These are phyloP conservation scores for Clarias magur DNA, from an alignment of 2,113 vertebrate species.

Conservation along the genomic window DNA sequence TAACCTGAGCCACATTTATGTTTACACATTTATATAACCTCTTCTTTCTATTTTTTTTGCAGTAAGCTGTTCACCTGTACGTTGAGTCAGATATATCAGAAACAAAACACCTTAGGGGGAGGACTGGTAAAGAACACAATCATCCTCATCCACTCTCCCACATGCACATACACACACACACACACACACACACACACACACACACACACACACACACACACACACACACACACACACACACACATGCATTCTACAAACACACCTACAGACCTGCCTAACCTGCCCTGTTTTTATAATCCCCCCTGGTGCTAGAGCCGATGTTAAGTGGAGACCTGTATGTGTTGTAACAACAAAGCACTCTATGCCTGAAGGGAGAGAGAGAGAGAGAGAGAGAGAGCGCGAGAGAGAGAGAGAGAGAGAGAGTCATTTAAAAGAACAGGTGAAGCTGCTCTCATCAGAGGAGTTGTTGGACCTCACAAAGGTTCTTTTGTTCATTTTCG, in stretches of 20 bases:
- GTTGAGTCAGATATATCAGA: constrained; percentile 39
- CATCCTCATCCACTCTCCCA: constrained; percentile 6
- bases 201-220: constrained; percentile 5
- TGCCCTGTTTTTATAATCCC: constrained; percentile 57
- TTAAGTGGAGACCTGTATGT: constrained; percentile 59
- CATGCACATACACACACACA: no score
- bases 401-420: background rate
- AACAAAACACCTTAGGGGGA: constrained; percentile 41
- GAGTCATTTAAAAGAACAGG: constrained; percentile 48
- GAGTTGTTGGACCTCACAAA: constrained; percentile 52
- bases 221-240: background rate
- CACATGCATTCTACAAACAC: constrained; percentile 7
- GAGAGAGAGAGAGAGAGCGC: constrained; percentile 7
- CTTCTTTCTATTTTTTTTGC: background rate
- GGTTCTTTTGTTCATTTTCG: constrained; percentile 52
- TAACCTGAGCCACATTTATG: background rate
- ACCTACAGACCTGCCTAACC: constrained; percentile 55
- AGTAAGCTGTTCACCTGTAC: constrained; percentile 26
- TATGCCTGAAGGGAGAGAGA: constrained; percentile 20
- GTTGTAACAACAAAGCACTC: constrained; percentile 46
- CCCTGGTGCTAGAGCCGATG: constrained; percentile 61
- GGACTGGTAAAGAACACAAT: constrained; percentile 18
- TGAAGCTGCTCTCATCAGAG: constrained; percentile 50
- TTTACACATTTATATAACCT: background rate
- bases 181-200: background rate